Evolutionary conservation across 2,113 vertebrate species (phyloP), one percentile per base, ranked within the genome.

Genomic region (Dendrocopos noguchii): DNA sequence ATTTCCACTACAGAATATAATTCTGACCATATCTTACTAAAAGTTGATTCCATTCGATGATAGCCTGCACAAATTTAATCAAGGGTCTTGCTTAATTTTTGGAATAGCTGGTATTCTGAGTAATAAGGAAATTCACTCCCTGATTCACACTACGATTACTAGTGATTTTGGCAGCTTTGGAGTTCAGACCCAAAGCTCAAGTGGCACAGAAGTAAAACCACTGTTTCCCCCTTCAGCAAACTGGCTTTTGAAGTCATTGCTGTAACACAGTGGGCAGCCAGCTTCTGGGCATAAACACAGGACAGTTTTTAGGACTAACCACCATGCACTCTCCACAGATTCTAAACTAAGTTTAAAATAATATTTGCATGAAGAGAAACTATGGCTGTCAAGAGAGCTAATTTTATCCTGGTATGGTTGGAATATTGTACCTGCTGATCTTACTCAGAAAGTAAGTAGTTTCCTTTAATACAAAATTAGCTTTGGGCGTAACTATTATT

Each of bases 401-500:
- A 93, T 88, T 95, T 93, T 95, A 91, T 86, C 53, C 25, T 78
- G 28, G 82, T 50, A 85, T 44, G 68, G 81, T 71, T 83, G 65
- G 56, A 83, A 89, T 80, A 94, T 19, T 67, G 78, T 87, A 87
- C 84, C 71, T 78, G 84, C 71, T 78, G 84, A 92, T 89, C 31
- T 90, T 72, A 61, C 61, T 85, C 47, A 86, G 80, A 83, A 90
- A 85, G 73, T 34, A 77, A 74, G 50, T 70, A 57, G 56, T 68
- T 86, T 83, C 21, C 73, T 88, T 90, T 82, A 91, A 88, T n/a
- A 96, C 53, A 91, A 85, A 94, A 85, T 96, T 95, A 96, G 85
- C 93, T 67, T 71, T 86, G 88, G 85, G 82, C 64, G 76, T 95
- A 94, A 93, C 90, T 95, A 94, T 94, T 95, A 95, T 78, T 94